phyloP scores from a whole-genome alignment of 2,797 vertebrate species.

The Simalia tracyae region DNA sequence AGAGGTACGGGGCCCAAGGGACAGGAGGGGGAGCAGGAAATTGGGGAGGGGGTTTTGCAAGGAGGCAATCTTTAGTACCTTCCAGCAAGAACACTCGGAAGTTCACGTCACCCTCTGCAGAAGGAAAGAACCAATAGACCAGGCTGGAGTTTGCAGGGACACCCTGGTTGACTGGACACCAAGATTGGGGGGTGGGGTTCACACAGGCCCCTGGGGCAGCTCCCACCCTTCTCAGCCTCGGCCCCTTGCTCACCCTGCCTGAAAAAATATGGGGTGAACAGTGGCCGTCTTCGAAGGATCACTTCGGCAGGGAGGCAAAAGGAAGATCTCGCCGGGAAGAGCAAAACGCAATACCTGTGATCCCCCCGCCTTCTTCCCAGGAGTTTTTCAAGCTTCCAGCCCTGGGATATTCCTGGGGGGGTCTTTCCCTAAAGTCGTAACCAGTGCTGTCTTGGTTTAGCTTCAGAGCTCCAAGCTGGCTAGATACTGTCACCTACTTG shows the following conservation, averaged over 20 bases:
- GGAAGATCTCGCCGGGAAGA: not conserved
- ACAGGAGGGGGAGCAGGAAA: not conserved
- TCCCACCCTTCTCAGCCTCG: not conserved
- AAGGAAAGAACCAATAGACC: slow-evolving; percentile 26
- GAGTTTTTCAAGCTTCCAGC: too few relatives aligned
- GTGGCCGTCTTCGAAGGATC: too few relatives aligned
- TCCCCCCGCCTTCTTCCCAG: too few relatives aligned
- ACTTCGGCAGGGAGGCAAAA: too few relatives aligned
- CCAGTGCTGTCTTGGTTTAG: too few relatives aligned
- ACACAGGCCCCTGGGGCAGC: not conserved
- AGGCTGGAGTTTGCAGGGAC: not conserved
- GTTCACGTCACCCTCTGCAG: slow-evolving; percentile 30
- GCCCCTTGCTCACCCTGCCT: rapidly evolving
- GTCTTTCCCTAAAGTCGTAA: too few relatives aligned
- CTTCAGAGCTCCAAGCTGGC: too few relatives aligned
- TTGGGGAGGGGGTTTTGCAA: not conserved
- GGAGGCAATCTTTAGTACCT: slow-evolving; percentile 24
- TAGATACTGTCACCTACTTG: too few relatives aligned
- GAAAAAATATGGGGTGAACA: not conserved
- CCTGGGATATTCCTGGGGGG: too few relatives aligned
- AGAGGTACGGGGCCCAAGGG: slow-evolving; percentile 4
- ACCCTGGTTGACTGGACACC: not conserved
- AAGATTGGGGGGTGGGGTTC: not conserved
- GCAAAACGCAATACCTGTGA: not conserved
- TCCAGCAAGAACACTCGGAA: slow-evolving; percentile 44